Evolutionary conservation across 2,113 vertebrate genomes (phyloP).

Genomic region (Cololabis saira): DNA sequence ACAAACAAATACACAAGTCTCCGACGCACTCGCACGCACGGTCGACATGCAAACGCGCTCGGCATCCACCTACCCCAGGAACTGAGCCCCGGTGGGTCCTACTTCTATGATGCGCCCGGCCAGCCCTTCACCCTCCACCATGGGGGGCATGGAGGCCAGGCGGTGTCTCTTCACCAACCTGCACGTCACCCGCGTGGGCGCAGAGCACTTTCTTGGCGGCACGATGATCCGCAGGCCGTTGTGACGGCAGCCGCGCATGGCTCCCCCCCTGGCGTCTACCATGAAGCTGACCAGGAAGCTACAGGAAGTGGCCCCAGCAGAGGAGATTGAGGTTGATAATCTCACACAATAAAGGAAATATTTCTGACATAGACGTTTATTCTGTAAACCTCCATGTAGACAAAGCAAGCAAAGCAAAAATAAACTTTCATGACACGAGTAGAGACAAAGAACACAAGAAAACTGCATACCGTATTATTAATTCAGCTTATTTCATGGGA

Average conservation of each 20-base stretch:
- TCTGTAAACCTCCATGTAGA: conserved; percentile 50
- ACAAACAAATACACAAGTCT: conserved; percentile 7
- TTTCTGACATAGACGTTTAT: not conserved
- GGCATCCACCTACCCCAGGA: conserved; percentile 89
- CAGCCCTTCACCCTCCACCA: conserved; percentile 96
- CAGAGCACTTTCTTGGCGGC: conserved; percentile 95
- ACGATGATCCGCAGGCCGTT: conserved; percentile 96
- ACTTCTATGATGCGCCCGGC: conserved; percentile 95
- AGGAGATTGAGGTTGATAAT: not conserved
- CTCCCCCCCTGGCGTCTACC: conserved; percentile 97
- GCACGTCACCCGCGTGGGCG: conserved; percentile 95
- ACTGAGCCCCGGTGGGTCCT: conserved; percentile 95
- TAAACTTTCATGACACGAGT: conserved; percentile 10
- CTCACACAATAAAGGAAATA: not conserved
- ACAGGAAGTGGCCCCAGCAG: conserved; percentile 21
- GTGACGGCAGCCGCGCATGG: conserved; percentile 98
- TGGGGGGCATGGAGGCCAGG: conserved; percentile 95
- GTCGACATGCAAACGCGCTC: not conserved
- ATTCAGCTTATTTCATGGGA: not conserved
- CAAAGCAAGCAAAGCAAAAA: conserved; percentile 16
- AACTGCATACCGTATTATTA: not conserved
- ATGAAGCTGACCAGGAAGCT: conserved; percentile 99
- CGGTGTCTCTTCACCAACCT: conserved; percentile 96
- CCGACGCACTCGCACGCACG: not conserved
- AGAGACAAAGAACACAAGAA: not conserved